Evolutionary conservation across 2,888 invertebrate species (phyloP), one percentile per base, ranked within the genome.

Genomic region (Maniola hyperantus): DNA sequence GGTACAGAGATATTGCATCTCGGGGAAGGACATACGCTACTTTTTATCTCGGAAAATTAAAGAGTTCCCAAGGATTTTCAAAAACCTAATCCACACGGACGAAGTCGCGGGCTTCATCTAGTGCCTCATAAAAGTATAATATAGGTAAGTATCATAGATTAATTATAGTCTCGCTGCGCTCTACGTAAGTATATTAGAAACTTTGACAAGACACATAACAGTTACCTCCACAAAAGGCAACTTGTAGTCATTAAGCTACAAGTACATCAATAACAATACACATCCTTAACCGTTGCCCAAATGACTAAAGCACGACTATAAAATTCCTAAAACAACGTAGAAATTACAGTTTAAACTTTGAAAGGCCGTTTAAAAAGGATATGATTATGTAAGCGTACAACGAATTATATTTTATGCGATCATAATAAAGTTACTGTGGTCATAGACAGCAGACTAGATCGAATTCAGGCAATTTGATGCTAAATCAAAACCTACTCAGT

Each of bases 311-410:
- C 57, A 57, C 39, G 57, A 20, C 42, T 20, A 57, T 39, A 42
- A 57, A 42, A 57, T 20, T 57, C 20, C 57, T 57, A 57, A 42
- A 57, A 55, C 54, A 55, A 57, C 34, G 39, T 20, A 42, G 42
- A 42, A 42, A 13, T 42, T 18, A 13, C 57, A 1, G 39, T 36
- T 57, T 36, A 55, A 57, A 57, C 39, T 55, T 55, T 18, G 18
- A 39, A 36, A 55, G 39, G 5, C 20, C 13, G 8, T 33, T 44
- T n/a, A n/a, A 26, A 65, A 50, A 42, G 51, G 39, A 18, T 20
- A 39, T 42, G 18, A 39, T 57, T 42, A 20, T 57, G 20, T 57
- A 57, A 50, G 39, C 18, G 6, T 2, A 57, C 18, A 39, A 18
- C 18, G 55, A 39, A 2, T 55, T 18, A 55, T 5, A 57, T 42